Evolutionary conservation across 2,113 vertebrate species (phyloP).

Genomic region (Ophiodon elongatus): DNA sequence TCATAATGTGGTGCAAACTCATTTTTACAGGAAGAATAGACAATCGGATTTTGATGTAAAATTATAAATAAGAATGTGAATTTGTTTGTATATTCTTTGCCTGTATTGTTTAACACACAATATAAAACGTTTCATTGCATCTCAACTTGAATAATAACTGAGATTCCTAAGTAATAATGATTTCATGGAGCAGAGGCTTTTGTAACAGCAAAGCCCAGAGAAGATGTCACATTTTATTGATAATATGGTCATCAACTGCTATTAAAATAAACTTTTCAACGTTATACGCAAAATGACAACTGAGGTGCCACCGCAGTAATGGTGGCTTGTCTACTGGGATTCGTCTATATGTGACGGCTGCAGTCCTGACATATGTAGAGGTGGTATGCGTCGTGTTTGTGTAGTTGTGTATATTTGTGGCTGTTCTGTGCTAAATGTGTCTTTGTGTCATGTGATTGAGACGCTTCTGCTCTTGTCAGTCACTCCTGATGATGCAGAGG

Average conservation of each 20-base stretch:
- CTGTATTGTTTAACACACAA: too few species aligned
- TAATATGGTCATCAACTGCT: not conserved
- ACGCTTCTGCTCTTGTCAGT: conserved; percentile 76
- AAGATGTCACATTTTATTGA: not conserved
- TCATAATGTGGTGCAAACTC: too few species aligned
- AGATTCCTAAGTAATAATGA: not conserved
- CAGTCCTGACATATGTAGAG: conserved; percentile 28
- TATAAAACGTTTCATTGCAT: too few species aligned
- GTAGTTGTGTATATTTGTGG: conserved; percentile 55
- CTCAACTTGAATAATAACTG: not conserved
- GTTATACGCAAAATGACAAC: not conserved
- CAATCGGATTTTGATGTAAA: too few species aligned
- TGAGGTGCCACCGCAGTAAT: not conserved
- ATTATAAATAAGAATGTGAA: too few species aligned
- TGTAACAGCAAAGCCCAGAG: too few species aligned
- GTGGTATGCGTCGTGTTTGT: conserved; percentile 45
- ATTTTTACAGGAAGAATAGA: too few species aligned
- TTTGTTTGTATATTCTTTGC: too few species aligned
- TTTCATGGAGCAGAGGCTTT: too few species aligned
- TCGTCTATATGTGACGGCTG: not conserved
- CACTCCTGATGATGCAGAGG: conserved; percentile 51
- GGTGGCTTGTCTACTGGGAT: not conserved
- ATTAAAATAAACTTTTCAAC: not conserved
- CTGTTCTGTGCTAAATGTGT: conserved; percentile 66
- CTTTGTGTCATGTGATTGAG: conserved; percentile 63